Conservation (phyloP, 1,140 invertebrate genomes). For the Brachionus calyciflorus region DNA sequence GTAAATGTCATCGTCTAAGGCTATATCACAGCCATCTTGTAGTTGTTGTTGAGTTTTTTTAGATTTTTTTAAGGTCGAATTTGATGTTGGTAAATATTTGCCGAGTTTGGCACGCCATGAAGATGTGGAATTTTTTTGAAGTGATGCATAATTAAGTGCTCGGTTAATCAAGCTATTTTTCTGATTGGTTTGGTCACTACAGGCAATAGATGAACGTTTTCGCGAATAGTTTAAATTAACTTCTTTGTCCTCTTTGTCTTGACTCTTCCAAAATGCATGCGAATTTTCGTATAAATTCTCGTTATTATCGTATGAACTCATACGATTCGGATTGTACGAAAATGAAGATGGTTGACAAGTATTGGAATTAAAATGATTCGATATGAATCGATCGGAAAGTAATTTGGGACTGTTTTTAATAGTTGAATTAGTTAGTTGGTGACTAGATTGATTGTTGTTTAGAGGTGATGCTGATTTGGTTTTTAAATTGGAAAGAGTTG, state of each 20-base stretch:
- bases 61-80: background rate
- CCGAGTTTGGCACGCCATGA: constrained; percentile 16
- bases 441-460: too few relatives aligned
- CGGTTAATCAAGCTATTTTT: background rate
- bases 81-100: constrained; percentile 3
- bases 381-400: background rate
- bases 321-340: constrained; percentile 23
- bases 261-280: background rate
- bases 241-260: background rate
- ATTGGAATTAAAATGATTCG: too few relatives aligned
- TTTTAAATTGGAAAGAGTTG: background rate
- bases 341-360: constrained; percentile 10
- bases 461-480: background rate
- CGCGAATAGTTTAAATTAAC: background rate
- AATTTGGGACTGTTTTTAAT: background rate
- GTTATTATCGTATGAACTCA: constrained; percentile 43
- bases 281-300: background rate
- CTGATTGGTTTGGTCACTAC: background rate
- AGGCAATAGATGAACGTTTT: background rate
- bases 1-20: constrained; percentile 19
- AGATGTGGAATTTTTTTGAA: background rate
- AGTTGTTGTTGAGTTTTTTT: background rate
- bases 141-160: background rate
- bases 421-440: too few relatives aligned
- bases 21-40: background rate